Percentiles rank a stretch among this genome's conserved stretches.
These are phyloP conservation scores for Harpagus bidentatus DNA, from an alignment of 2,113 vertebrate genomes.

Conservation along the genomic window DNA sequence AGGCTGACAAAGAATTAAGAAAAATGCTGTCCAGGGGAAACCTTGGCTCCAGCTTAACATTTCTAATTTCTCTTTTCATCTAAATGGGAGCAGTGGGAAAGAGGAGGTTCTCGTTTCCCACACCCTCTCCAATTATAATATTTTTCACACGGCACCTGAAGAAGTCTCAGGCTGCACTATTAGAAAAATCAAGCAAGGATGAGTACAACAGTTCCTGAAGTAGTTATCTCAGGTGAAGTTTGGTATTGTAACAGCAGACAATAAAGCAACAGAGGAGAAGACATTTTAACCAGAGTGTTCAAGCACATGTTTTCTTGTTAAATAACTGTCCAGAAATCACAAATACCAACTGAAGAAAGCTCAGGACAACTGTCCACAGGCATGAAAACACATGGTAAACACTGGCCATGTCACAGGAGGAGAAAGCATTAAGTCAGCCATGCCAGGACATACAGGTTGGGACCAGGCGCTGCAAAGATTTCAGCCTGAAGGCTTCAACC, in stretches of 20 bases:
- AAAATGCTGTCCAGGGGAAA: neutral
- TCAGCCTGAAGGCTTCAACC: neutral
- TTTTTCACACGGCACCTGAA: neutral
- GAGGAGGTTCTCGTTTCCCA: neutral
- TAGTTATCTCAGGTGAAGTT: neutral
- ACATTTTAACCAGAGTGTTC: neutral
- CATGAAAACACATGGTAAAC: neutral
- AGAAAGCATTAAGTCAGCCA: neutral
- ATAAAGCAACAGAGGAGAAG: neutral
- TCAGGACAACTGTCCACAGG: neutral
- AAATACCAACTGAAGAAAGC: neutral
- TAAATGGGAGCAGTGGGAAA: neutral
- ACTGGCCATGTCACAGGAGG: neutral
- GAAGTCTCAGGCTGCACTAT: neutral
- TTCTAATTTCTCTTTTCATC: slow-evolving; percentile 2
- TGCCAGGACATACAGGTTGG: neutral
- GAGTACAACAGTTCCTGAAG: neutral
- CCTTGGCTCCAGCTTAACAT: neutral
- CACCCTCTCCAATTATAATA: neutral
- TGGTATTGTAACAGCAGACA: neutral
- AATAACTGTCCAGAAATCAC: neutral
- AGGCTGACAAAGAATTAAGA: neutral
- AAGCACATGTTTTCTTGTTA: neutral
- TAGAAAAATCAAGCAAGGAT: neutral
- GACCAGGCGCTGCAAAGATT: neutral